A percentile compares a stretch with the other conserved stretches of the same genome.
phyloP scores from a whole-genome alignment of 2,113 vertebrate species.

The Engystomops pustulosus region DNA sequence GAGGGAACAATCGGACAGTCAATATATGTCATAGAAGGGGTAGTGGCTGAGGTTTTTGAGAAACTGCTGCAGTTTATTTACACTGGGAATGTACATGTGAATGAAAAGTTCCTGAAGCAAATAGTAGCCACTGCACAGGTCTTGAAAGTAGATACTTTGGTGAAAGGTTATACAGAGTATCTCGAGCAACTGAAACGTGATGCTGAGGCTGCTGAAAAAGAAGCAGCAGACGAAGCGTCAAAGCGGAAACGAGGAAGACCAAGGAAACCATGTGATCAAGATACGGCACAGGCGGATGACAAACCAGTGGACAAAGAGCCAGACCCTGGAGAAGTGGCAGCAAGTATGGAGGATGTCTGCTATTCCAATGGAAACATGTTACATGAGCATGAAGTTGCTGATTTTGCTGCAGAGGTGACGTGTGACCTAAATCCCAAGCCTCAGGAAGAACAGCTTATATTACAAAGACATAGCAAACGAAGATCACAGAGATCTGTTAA shows the following conservation, averaged over 20 bases:
- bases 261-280: conserved; percentile 70
- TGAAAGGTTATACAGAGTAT: conserved; percentile 79
- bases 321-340: conserved; percentile 51
- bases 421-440: conserved; percentile 75
- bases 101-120: conserved; percentile 77
- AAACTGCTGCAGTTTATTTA: conserved; percentile 92
- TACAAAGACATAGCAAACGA: conserved; percentile 83
- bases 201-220: conserved; percentile 51
- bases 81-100: conserved; percentile 83
- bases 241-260: conserved; percentile 89
- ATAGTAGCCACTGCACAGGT: conserved; percentile 86
- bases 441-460: conserved; percentile 63
- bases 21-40: conserved; percentile 83
- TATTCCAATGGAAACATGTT: conserved; percentile 58
- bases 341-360: conserved; percentile 43
- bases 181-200: conserved; percentile 50
- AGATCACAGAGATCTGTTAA: conserved; percentile 84
- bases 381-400: conserved; percentile 61
- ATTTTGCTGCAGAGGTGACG: conserved; percentile 61
- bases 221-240: conserved; percentile 64
- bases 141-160: conserved; percentile 85
- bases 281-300: not conserved
- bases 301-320: not conserved
- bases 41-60: conserved; percentile 81
- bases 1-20: conserved; percentile 78